A percentile compares a stretch with the other conserved stretches of the same genome.
These are phyloP conservation scores for Charadrius vociferus DNA, from an alignment of 2,113 vertebrate species.

Conservation along the genomic window DNA sequence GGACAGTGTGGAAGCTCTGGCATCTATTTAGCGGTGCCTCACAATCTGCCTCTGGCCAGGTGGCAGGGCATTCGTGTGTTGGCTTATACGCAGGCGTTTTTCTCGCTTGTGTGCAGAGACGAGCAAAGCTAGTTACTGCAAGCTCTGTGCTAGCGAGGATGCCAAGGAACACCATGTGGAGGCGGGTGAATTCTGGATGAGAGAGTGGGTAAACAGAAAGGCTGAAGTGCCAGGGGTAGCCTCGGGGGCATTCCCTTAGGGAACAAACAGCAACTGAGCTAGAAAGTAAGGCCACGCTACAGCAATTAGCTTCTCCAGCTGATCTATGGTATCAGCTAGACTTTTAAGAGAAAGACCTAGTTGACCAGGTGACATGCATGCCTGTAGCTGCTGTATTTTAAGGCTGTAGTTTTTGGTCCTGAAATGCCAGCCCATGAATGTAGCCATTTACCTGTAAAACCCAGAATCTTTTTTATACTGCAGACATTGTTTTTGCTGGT, in stretches of 20 bases:
- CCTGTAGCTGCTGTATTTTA: background rate
- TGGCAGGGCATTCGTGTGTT: background rate
- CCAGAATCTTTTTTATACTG: background rate
- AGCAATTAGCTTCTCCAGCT: background rate
- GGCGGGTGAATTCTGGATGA: slow-evolving; percentile 44
- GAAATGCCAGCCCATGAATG: background rate
- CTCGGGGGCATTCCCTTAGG: slow-evolving; percentile 25
- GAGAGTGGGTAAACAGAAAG: slow-evolving; percentile 46
- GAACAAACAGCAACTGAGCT: slow-evolving; percentile 30
- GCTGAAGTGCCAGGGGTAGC: slow-evolving; percentile 50
- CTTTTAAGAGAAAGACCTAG: background rate
- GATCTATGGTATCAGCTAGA: background rate
- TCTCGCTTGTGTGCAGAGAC: background rate
- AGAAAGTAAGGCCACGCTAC: background rate
- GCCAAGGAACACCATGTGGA: slow-evolving; percentile 61
- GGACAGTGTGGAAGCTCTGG: background rate
- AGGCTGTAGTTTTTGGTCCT: background rate
- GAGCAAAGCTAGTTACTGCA: background rate
- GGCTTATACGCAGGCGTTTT: background rate
- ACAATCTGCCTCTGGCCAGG: slow-evolving; percentile 40
- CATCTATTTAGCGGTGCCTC: background rate
- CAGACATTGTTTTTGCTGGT: background rate
- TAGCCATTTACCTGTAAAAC: background rate
- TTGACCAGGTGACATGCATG: background rate
- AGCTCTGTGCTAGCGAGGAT: background rate